Evolutionary conservation across 2,797 vertebrate genomes (phyloP).

Genomic region (Sebastes wilsoni): DNA sequence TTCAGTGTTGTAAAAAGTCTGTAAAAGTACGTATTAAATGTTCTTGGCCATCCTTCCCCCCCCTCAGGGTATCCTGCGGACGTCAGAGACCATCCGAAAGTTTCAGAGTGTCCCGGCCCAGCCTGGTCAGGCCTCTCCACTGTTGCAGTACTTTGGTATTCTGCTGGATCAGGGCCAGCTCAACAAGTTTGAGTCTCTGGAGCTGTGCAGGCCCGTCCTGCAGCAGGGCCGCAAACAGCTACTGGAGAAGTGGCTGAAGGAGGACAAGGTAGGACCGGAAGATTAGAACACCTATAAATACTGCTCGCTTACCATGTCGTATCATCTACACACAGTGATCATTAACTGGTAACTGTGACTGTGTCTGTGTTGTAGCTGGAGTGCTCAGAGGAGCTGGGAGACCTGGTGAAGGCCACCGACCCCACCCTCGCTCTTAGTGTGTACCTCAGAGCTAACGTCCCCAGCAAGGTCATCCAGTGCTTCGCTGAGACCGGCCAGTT

Average conservation of each 20-base stretch:
- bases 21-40: not conserved
- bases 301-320: not conserved
- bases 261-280: constrained; percentile 88
- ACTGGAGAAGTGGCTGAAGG: constrained; percentile 95
- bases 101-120: constrained; percentile 92
- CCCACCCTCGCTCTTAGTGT: constrained; percentile 92
- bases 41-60: not conserved
- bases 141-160: constrained; percentile 94
- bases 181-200: constrained; percentile 92
- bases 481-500: constrained; percentile 96
- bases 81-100: constrained; percentile 90
- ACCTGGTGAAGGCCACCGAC: constrained; percentile 90
- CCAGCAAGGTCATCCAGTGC: constrained; percentile 95
- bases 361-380: constrained; percentile 84
- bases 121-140: constrained; percentile 90
- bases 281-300: not conserved
- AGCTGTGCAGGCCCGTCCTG: constrained; percentile 91
- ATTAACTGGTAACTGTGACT: not conserved
- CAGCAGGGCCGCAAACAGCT: constrained; percentile 94
- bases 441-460: constrained; percentile 92
- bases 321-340: not conserved
- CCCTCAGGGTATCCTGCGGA: constrained; percentile 89
- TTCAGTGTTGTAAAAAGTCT: not conserved
- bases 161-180: constrained; percentile 93
- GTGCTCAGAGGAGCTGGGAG: constrained; percentile 94